Base-by-base conservation (phyloP, 1,140 invertebrate genomes). In the Drosophila novamexicana region DNA sequence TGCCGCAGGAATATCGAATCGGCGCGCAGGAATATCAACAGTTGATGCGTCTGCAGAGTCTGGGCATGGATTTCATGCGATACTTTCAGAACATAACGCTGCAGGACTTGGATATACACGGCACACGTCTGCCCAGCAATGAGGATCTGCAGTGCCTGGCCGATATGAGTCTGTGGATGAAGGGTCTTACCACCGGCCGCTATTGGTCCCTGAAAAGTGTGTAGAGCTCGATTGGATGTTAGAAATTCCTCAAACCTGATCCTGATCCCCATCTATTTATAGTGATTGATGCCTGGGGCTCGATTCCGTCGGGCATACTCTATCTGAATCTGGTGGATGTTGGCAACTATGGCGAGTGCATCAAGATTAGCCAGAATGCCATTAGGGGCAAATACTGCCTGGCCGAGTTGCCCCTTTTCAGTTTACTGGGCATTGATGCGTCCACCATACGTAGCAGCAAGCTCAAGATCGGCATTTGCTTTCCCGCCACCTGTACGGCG, bases 221-320 rank as follows among this genome's bases (percentile, higher is more conserved):
- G 74, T 85, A 8, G 0, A 37, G 10, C 3, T 2, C 5, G n/a
- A 7, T 6, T 3, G 40, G 18, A 18, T 18, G 18, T 0, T 1
- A 18, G 18, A 18, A 18, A 18, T 18, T 18, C 14, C 14, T 14
- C 14, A 14, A 14, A 14, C 14, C 14, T 14, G 14, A 14, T 14
- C 14, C 14, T 14, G 14, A n/a, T 22, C 2, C 18, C 18, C 18
- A 22, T 22, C 2, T 22, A 8, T 4, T 22, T 40, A 0, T 18
- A 91, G 88, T 91, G 75, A 61, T 90, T 2, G 88, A 91, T 42
- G 52, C 88, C 6, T 91, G 88, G 88, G 88, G 86, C 8, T 75
- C 79, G 1, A 53, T 84, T 29, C 88, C 88, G 10, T 56, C 88
- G 14, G 88, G 88, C 0, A 75, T 91, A 5, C 57, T 91, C 0